Conservation (phyloP, 1,140 invertebrate species). For the Dinothrombium tinctorium region DNA sequence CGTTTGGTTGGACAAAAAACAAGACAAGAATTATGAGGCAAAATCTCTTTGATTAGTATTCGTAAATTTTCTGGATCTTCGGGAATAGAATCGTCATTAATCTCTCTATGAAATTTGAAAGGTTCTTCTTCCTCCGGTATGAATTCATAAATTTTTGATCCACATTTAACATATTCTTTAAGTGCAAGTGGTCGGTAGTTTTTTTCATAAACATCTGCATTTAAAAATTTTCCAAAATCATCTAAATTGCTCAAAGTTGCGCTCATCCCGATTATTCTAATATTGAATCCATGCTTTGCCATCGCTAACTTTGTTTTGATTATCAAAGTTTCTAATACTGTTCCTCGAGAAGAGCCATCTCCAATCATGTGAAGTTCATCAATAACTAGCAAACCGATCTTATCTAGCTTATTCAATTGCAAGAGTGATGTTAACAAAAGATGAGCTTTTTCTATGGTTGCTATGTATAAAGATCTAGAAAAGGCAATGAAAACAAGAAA, state of each 20-base stretch:
- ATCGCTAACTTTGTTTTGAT: conserved; percentile 42
- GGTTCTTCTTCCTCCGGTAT: conserved; percentile 24
- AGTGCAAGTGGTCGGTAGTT: conserved; percentile 72
- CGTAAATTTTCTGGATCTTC: conserved; percentile 55
- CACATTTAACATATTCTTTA: conserved; percentile 58
- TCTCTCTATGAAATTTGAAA: background rate
- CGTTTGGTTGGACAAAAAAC: conserved; percentile 78
- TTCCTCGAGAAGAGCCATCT: conserved; percentile 50
- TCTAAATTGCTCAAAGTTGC: conserved; percentile 78
- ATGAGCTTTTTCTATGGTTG: conserved; percentile 81
- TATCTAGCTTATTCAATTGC: conserved; percentile 37
- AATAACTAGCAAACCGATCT: conserved; percentile 60
- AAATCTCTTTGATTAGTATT: conserved; percentile 54
- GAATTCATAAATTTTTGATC: conserved; percentile 40
- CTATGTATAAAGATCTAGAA: conserved; percentile 67
- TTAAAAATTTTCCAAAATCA: conserved; percentile 37
- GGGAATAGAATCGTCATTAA: conserved; percentile 1
- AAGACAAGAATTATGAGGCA: conserved; percentile 60
- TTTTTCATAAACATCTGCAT: conserved; percentile 49
- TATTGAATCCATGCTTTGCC: conserved; percentile 1
- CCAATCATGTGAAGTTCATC: conserved; percentile 85
- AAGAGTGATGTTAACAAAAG: conserved; percentile 59
- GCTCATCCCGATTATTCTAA: conserved; percentile 82
- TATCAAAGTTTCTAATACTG: conserved; percentile 52
- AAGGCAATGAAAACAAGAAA: too few species aligned